phyloP scores from a whole-genome alignment of 2,888 invertebrate genomes.

The Xanthia togata region DNA sequence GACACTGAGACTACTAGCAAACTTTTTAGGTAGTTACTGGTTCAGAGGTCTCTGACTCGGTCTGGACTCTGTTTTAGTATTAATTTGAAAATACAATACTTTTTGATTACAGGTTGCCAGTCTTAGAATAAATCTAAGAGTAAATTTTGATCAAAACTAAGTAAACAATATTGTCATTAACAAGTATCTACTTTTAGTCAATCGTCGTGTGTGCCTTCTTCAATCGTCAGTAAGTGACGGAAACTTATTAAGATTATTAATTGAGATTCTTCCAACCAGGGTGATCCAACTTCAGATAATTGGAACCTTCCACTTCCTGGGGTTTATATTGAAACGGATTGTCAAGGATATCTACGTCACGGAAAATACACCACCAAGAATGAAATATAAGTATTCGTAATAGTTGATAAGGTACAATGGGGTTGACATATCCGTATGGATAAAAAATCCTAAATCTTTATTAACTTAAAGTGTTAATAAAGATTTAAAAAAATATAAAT shows the following conservation, averaged over 20 bases:
- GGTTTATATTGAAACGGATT: background rate
- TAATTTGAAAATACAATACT: background rate
- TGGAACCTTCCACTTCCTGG: background rate
- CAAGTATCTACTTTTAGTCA: background rate
- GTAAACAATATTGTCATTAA: background rate
- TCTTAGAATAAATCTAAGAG: too few relatives aligned
- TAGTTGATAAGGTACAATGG: too few relatives aligned
- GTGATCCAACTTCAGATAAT: background rate
- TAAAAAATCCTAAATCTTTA: too few relatives aligned
- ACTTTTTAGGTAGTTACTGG: background rate
- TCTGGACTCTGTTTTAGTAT: constrained; percentile 1
- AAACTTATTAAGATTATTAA: background rate
- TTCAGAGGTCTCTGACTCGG: constrained; percentile 7
- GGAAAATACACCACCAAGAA: background rate
- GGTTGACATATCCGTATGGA: too few relatives aligned
- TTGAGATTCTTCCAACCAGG: background rate
- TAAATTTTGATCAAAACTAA: too few relatives aligned
- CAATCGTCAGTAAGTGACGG: background rate
- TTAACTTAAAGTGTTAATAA: too few relatives aligned
- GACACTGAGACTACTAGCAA: constrained; percentile 9
- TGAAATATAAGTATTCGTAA: too few relatives aligned
- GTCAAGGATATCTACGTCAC: background rate
- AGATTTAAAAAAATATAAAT: too few relatives aligned
- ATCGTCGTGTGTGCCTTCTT: background rate
- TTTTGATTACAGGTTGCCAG: too few relatives aligned